Percentiles rank a stretch among this genome's conserved stretches.
These are phyloP conservation scores for Pionites leucogaster DNA, from an alignment of 2,113 vertebrate species.

Conservation along the genomic window DNA sequence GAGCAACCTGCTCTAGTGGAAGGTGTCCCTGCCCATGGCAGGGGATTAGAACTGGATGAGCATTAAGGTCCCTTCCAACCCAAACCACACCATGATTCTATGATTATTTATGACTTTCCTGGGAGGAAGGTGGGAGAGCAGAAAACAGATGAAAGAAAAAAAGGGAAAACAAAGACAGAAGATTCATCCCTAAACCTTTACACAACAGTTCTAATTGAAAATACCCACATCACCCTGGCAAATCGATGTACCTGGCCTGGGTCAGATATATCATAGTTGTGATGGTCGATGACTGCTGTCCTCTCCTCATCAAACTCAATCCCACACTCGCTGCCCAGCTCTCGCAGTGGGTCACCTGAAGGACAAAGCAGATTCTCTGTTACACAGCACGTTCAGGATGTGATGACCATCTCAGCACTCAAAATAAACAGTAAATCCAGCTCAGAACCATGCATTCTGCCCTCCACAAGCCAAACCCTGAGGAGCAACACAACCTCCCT, in stretches of 20 bases:
- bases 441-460: rapidly evolving
- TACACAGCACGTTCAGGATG: rapidly evolving
- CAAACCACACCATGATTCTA: not conserved
- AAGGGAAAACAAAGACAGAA: not conserved
- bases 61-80: not conserved
- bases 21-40: not conserved
- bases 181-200: not conserved
- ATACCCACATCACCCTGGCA: not conserved
- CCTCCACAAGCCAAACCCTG: rapidly evolving
- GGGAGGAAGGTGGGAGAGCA: not conserved
- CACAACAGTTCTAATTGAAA: not conserved
- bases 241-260: constrained; percentile 84
- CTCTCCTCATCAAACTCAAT: constrained; percentile 98
- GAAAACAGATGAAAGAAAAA: not conserved
- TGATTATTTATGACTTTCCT: not conserved
- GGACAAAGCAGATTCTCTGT: rapidly evolving
- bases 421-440: not conserved
- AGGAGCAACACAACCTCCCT: not conserved
- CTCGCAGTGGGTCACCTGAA: constrained; percentile 92
- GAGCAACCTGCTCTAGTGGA: not conserved
- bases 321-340: constrained; percentile 96
- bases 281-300: constrained; percentile 95
- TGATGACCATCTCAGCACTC: rapidly evolving
- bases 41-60: not conserved
- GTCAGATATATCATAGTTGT: constrained; percentile 93